Evolutionary conservation across 1,140 invertebrate genomes (phyloP), one percentile per base, ranked within the genome.

Genomic region (Leguminivora glycinivorella): DNA sequence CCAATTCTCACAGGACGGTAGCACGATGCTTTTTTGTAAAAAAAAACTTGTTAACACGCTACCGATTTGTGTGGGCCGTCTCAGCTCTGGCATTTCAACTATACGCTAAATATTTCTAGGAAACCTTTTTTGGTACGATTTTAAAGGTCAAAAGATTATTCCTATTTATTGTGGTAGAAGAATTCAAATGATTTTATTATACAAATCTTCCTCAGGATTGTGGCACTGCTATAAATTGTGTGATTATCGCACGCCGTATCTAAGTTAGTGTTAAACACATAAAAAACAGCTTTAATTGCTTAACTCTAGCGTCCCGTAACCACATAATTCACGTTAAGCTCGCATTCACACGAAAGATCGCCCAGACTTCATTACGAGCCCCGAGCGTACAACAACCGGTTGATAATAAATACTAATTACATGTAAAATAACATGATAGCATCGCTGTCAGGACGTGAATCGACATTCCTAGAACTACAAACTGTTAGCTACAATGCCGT

Each of bases 361-460:
- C 66, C 56, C 60, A 67, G 58, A 52, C 71, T 72, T 71, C 70
- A 72, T 70, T 74, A 56, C 19, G 70, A 70, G 72, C 72, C 69
- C 17, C 58, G 47, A 70, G 72, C 69, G 52, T 29, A 75, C 73
- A 17, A 67, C 70, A 83, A 82, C 78, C 74, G 71, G 80, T 78
- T 69, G 47, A 84, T 83, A 89, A 91, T 88, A 89, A 90, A 88
- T 90, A 90, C 83, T 88, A 89, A 91, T 91, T 91, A 91, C 89
- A 80, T 81, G 83, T 83, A 85, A 89, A 89, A 89, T 85, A 87
- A 83, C 79, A 82, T 72, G 88, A 89, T 90, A 87, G 80, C 79
- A 90, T 90, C 87, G 75, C 78, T 77, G 68, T 76, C 75, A 72
- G 85, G 89, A 87, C 31, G 67, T 69, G 40, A 69, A 56, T 67